Evolutionary conservation across 2,888 invertebrate species (phyloP).

Genomic region (Rotaria sp.): DNA sequence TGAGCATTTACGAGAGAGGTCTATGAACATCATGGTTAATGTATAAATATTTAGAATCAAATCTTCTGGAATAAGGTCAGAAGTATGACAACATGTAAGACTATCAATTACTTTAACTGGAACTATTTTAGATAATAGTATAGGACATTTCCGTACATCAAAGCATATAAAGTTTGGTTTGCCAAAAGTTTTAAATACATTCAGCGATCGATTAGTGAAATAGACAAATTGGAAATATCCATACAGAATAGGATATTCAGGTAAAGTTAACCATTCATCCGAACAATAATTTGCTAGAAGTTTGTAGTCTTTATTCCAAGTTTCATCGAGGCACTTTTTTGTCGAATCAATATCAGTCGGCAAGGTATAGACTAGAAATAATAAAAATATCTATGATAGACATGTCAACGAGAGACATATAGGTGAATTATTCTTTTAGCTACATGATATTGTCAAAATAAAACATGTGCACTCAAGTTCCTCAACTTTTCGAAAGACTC

Average conservation of each 20-base stretch:
- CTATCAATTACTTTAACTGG: not conserved
- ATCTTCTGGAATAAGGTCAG: not conserved
- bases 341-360: too few relatives aligned
- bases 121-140: not conserved
- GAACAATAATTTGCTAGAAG: not conserved
- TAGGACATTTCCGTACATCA: not conserved
- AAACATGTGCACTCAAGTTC: too few relatives aligned
- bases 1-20: not conserved
- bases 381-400: too few relatives aligned
- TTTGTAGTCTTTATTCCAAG: not conserved
- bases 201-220: not conserved
- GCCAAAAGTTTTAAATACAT: not conserved
- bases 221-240: not conserved
- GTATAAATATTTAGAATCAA: not conserved
- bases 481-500: too few relatives aligned
- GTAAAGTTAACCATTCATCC: not conserved
- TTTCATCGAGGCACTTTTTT: too few relatives aligned
- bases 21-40: not conserved
- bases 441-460: too few relatives aligned
- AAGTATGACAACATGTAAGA: not conserved
- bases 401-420: too few relatives aligned
- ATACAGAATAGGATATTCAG: not conserved
- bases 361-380: too few relatives aligned
- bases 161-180: not conserved
- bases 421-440: too few relatives aligned